Conservation (phyloP, 2,797 vertebrate genomes). For the Poeciliopsis turneri region DNA sequence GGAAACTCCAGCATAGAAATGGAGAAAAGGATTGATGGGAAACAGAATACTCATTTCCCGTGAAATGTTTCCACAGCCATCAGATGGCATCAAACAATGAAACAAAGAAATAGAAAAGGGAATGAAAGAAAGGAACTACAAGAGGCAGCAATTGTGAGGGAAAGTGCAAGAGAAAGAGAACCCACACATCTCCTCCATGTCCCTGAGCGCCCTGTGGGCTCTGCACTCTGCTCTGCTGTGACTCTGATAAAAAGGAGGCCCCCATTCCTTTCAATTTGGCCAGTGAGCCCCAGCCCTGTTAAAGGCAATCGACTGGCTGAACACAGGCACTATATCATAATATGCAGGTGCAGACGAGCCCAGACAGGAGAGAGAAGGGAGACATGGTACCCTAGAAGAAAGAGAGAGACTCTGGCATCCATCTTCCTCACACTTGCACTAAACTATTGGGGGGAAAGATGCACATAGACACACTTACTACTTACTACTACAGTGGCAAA, state of each 20-base stretch:
- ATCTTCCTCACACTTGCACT: constrained; percentile 74
- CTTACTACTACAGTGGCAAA: constrained; percentile 27
- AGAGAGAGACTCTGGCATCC: constrained; percentile 78
- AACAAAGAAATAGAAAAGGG: constrained; percentile 33
- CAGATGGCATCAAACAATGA: constrained; percentile 61
- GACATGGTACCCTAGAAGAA: constrained; percentile 73
- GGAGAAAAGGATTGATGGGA: constrained; percentile 57
- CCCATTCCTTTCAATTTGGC: constrained; percentile 84
- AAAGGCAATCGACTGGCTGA: constrained; percentile 85
- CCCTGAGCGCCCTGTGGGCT: constrained; percentile 53
- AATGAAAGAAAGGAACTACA: constrained; percentile 10
- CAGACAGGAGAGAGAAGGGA: constrained; percentile 62
- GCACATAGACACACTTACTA: constrained; percentile 11
- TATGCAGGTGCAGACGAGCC: constrained; percentile 82
- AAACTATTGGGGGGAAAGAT: constrained; percentile 42
- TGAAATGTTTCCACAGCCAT: constrained; percentile 60
- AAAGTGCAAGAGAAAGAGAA: constrained; percentile 28
- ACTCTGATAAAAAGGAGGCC: constrained; percentile 84
- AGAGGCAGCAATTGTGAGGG: constrained; percentile 19
- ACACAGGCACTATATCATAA: constrained; percentile 87
- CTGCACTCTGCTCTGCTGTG: constrained; percentile 61
- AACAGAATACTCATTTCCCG: constrained; percentile 62
- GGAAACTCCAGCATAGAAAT: constrained; percentile 52
- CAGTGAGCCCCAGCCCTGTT: constrained; percentile 78
- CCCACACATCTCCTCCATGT: constrained; percentile 39